phyloP scores from a whole-genome alignment of 1,140 invertebrate species.

The Phymastichus coffea region DNA sequence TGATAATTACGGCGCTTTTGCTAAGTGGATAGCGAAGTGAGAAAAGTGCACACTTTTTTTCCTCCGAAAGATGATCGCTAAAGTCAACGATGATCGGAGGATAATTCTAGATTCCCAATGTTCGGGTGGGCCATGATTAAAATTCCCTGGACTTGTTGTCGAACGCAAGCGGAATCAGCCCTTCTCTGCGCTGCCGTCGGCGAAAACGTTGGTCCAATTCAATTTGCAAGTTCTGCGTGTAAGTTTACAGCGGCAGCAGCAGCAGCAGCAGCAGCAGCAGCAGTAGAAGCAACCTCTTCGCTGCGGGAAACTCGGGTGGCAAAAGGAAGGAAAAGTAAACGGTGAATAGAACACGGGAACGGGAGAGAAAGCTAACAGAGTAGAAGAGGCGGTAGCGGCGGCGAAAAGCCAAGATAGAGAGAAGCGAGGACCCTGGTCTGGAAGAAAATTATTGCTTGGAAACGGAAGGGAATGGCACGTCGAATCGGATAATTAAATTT shows the following conservation, averaged over 20 bases:
- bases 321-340: slow-evolving; percentile 33
- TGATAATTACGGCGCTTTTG: too few species aligned
- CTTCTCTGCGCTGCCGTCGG: too few species aligned
- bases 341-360: slow-evolving; percentile 26
- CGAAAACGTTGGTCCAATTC: slow-evolving; percentile 37
- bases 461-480: slow-evolving; percentile 22
- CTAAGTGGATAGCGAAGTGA: too few species aligned
- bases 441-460: slow-evolving; percentile 42
- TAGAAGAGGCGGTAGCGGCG: background rate
- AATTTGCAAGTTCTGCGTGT: slow-evolving; percentile 35
- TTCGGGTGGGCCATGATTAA: too few species aligned
- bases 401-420: background rate
- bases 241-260: too few species aligned
- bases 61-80: too few species aligned
- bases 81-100: too few species aligned
- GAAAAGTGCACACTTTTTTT: too few species aligned
- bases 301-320: background rate
- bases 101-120: too few species aligned
- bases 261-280: slow-evolving; percentile 6
- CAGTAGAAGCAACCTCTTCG: background rate
- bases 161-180: too few species aligned
- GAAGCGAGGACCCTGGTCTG: slow-evolving; percentile 25
- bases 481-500: slow-evolving; percentile 47
- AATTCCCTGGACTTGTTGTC: too few species aligned
- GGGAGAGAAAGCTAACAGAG: slow-evolving; percentile 2